Base-by-base conservation (phyloP, 2,113 vertebrate genomes). In the Corynorhinus townsendii region DNA sequence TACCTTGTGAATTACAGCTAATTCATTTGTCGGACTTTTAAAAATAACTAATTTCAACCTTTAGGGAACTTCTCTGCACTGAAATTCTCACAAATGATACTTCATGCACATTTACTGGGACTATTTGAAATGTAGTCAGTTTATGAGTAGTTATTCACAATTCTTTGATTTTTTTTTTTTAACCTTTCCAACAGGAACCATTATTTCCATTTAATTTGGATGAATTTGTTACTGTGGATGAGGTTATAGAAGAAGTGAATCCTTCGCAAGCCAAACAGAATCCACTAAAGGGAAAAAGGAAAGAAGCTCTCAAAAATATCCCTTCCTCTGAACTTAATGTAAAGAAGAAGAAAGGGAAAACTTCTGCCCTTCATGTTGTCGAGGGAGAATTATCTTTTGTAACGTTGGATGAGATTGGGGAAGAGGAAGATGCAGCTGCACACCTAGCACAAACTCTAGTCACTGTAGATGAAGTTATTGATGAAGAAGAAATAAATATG, bases 201-300 rank as follows among this genome's bases (percentile, higher is more conserved):
- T 93, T 97, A 52, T 98, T 99, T 73, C 98, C 98, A 0, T 99
- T 99, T 66, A 98, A 99, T 97, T 96, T 99, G 97, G 99, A 99
- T 66, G 99, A 99, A 94, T 99, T 99, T 86, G 99, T 99, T 38
- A 99, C 99, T 0, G 99, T 99, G 96, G 99, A 99, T 68, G 99
- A 99, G 90, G 98, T 99, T 2, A 92, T 98, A 20, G 99, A 99
- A 81, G 99, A 99, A 4, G 59, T 84, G 0, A 98, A 98, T 10
- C 94, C 96, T 49, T 97, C 97, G 0, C 80, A 76, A 6, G 90
- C n/a, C 0, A 97, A 96, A 28, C 97, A 95, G 7, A 97, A 96
- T 54, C 97, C 97, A 0, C 71, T 86, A 0, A 97, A 97, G 56
- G 98, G 89, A 0, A 99, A 98, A 97, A 98, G 98, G 81, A 99